Conservation (phyloP, 2,888 invertebrate genomes). For the Syrphus vitripennis region DNA sequence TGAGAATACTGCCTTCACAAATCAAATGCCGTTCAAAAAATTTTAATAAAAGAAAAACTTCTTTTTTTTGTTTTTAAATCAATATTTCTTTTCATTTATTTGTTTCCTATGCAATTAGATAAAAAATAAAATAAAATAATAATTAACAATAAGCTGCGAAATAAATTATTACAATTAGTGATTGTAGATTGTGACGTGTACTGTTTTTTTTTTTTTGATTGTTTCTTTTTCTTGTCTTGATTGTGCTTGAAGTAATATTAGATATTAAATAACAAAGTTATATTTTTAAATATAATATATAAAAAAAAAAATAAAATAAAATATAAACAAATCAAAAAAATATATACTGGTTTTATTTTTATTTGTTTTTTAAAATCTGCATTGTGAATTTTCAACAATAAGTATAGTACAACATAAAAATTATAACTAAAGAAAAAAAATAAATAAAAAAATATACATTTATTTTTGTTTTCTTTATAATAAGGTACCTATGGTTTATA, state of each 20-base stretch:
- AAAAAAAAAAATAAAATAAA: slow-evolving; percentile 29
- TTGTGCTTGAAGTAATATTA: slow-evolving; percentile 71
- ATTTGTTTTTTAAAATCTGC: not conserved
- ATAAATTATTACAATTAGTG: slow-evolving; percentile 72
- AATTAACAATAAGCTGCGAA: slow-evolving; percentile 71
- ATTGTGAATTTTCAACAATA: slow-evolving; percentile 19
- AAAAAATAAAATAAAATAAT: slow-evolving; percentile 69
- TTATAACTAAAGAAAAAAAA: slow-evolving; percentile 50
- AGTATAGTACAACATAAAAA: slow-evolving; percentile 47
- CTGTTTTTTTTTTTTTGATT: slow-evolving; percentile 40
- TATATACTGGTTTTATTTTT: slow-evolving; percentile 2
- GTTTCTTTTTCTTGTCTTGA: slow-evolving; percentile 53
- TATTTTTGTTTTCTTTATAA: not conserved
- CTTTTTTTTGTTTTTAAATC: slow-evolving; percentile 37
- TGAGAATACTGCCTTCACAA: not conserved
- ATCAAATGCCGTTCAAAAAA: not conserved
- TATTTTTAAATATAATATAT: slow-evolving; percentile 11
- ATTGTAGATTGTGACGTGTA: slow-evolving; percentile 71
- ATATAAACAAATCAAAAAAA: slow-evolving; percentile 44
- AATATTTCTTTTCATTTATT: slow-evolving; percentile 61
- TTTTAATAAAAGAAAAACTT: not conserved
- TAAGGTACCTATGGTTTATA: not conserved
- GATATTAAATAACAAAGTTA: slow-evolving; percentile 69
- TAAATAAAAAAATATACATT: slow-evolving; percentile 15
- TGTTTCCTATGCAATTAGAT: slow-evolving; percentile 69